Conservation (phyloP, 2,797 vertebrate species). For the Crax fasciolata region DNA sequence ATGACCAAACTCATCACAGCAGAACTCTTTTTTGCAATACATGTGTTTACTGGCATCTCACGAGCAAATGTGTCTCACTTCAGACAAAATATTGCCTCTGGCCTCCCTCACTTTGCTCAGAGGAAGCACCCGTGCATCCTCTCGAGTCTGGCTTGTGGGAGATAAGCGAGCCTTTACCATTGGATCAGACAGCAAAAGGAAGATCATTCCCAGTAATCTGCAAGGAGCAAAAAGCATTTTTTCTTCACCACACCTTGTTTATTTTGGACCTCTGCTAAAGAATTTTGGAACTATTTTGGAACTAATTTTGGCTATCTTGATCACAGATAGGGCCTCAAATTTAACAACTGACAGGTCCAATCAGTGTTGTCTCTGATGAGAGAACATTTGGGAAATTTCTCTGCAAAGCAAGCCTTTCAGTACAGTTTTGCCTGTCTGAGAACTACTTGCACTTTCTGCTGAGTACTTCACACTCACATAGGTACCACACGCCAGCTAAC, state of each 20-base stretch:
- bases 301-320: neutral
- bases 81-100: constrained; percentile 7
- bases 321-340: constrained; percentile 1
- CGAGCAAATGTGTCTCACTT: neutral
- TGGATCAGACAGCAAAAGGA: constrained; percentile 15
- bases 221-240: constrained; percentile 16
- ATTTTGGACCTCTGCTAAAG: constrained; percentile 36
- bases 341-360: neutral
- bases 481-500: neutral
- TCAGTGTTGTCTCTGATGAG: neutral
- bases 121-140: constrained; percentile 1
- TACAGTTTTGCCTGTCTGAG: neutral
- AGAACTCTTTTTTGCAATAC: neutral
- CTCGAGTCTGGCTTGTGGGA: constrained; percentile 4
- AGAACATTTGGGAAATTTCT: neutral
- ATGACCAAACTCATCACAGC: neutral
- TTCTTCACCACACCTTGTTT: constrained; percentile 6
- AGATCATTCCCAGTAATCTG: constrained; percentile 8
- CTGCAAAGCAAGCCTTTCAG: neutral
- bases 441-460: neutral
- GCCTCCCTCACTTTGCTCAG: neutral
- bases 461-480: neutral
- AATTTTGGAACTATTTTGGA: neutral
- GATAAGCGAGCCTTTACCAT: neutral
- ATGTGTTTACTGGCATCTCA: neutral